Evolutionary conservation across 53 echinoderm and acorn worm genomes (phyloP).

Genomic region (Antedon mediterranea): DNA sequence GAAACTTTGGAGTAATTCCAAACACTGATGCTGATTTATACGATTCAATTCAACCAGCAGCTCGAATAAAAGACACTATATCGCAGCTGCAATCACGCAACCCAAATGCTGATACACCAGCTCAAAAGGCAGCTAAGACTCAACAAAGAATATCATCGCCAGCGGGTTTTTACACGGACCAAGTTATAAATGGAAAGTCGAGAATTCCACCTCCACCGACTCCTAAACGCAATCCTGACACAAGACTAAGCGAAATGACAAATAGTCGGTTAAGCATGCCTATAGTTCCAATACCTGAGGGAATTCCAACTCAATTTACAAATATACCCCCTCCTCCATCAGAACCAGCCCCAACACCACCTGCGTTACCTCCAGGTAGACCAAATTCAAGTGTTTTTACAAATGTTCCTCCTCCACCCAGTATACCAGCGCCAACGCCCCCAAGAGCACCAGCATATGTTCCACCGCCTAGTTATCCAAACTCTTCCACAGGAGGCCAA

Average conservation of each 20-base stretch:
- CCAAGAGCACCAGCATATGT: conserved; percentile 8
- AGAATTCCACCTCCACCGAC: conserved; percentile 12
- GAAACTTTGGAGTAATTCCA: neutral
- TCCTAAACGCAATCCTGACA: conserved; percentile 1
- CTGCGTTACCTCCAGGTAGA: neutral
- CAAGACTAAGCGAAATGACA: neutral
- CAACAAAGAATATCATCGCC: neutral
- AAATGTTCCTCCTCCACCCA: conserved; percentile 19
- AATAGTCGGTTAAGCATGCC: neutral
- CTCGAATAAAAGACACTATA: neutral
- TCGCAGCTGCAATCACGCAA: neutral
- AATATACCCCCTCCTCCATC: conserved; percentile 11
- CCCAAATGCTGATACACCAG: neutral
- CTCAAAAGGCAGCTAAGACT: neutral
- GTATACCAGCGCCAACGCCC: conserved; percentile 4
- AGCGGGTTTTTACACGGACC: neutral
- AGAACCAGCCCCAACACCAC: conserved; percentile 3
- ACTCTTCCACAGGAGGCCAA: neutral
- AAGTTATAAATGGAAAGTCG: neutral
- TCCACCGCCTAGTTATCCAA: neutral
- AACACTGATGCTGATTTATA: neutral
- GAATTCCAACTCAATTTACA: neutral
- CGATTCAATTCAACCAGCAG: neutral
- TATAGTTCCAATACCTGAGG: neutral
- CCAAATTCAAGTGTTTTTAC: neutral